Evolutionary conservation across 2,113 vertebrate genomes (phyloP), one percentile per base, ranked within the genome.

Genomic region (Cynocephalus volans): DNA sequence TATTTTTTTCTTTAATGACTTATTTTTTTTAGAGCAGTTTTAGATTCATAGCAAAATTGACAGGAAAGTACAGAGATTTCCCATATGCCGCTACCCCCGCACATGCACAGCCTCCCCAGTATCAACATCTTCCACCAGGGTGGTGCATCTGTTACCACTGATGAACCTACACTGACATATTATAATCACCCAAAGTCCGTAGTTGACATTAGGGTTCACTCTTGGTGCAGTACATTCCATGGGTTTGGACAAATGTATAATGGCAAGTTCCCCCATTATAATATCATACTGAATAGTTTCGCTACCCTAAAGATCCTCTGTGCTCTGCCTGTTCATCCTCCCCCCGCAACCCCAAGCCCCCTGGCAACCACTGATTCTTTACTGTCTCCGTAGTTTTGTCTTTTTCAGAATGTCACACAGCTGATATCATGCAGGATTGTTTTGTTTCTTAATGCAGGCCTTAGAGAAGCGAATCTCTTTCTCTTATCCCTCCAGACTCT

Each of bases 391-490:
- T 17, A 9, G 7, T 26, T 58, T 36, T 65, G 10, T 69, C 70
- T 79, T 72, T 76, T 70, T 24, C 65, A 73, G 48, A 64, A 45
- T 33, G 18, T 65, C 31, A 12, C 50, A 12, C 33, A 45, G 36
- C 15, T 18, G 73, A 48, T 62, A 58, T 75, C n/a, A 54, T 1
- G 26, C 7, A 14, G 3, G 86, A 73, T 75, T 9, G 3, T 45
- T 90, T 84, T 64, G 1, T 86, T 95, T 79, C 50, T 77, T 91
- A 81, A 31, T 0, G 36, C 56, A 54, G 15, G 24, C 52, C 62
- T 80, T 67, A 26, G 36, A 90, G 67, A 87, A 86, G 79, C 50
- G 75, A 31, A 81, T 93, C 48, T 79, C 75, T 62, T 77, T 90
- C 76, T 69, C 8, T 41, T 2, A 1, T 85, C 60, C 14, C 41